Conservation (phyloP, 2,113 vertebrate species). For the Drymodes brunneopygia region DNA sequence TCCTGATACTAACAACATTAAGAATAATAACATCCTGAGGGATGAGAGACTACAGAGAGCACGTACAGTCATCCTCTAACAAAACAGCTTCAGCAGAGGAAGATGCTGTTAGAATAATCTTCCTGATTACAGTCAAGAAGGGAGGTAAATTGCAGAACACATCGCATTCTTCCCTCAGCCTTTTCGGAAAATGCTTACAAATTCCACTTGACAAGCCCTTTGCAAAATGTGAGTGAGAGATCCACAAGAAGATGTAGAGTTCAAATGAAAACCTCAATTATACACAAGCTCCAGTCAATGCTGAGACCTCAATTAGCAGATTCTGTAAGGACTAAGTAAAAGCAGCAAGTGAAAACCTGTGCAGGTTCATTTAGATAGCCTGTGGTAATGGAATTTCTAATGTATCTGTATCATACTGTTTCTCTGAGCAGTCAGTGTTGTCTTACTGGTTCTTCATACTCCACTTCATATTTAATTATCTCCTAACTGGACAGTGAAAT, state of each 20-base stretch:
- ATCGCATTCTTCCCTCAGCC: background rate
- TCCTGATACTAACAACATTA: conserved; percentile 20
- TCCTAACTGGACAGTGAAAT: background rate
- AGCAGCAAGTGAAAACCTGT: background rate
- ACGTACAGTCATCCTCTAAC: background rate
- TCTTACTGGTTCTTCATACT: background rate
- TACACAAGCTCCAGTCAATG: background rate
- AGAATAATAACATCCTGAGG: conserved; percentile 30
- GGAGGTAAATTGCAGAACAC: background rate
- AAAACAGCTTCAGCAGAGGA: background rate
- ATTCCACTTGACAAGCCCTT: background rate
- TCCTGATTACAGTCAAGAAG: background rate
- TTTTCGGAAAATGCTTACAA: background rate
- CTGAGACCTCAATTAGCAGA: background rate
- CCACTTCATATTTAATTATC: background rate
- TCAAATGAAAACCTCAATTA: background rate
- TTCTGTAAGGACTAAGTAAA: background rate
- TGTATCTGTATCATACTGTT: background rate
- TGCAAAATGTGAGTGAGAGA: background rate
- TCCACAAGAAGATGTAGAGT: background rate
- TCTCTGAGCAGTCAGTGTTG: background rate
- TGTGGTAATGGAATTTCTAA: background rate
- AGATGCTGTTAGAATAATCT: conserved; percentile 7
- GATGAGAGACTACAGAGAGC: background rate
- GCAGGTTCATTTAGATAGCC: background rate